Percentiles rank a stretch among this genome's conserved stretches.
Conservation (phyloP, 1,140 invertebrate species). For the Theocolax elegans region DNA sequence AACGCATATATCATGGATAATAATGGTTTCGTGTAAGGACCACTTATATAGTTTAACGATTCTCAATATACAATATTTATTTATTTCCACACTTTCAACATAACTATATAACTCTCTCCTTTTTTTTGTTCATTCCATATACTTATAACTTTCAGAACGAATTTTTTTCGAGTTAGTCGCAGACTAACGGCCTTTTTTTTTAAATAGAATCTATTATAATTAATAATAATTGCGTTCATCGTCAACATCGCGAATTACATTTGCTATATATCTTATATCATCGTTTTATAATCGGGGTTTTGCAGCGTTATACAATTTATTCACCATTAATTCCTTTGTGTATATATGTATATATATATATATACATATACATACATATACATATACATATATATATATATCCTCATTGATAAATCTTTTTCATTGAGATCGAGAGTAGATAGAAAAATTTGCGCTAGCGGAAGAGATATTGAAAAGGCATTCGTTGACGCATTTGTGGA, state of each 20-base stretch:
- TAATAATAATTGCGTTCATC: slow-evolving; percentile 21
- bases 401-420: background rate
- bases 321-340: too few species aligned
- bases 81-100: slow-evolving; percentile 11
- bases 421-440: slow-evolving; percentile 34
- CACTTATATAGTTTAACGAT: slow-evolving; percentile 36
- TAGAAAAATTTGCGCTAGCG: slow-evolving; percentile 37
- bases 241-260: too few species aligned
- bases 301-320: too few species aligned
- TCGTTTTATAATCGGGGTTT: background rate
- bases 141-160: slow-evolving; percentile 31
- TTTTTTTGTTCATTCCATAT: too few species aligned
- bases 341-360: too few species aligned
- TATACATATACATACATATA: too few species aligned
- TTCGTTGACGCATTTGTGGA: slow-evolving; percentile 24
- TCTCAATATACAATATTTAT: slow-evolving; percentile 37
- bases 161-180: slow-evolving; percentile 33
- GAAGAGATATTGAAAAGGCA: slow-evolving; percentile 38
- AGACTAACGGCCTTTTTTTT: slow-evolving; percentile 32
- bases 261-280: too few species aligned
- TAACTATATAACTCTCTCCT: slow-evolving; percentile 26
- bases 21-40: slow-evolving; percentile 20
- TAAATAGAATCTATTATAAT: too few species aligned
- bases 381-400: background rate
- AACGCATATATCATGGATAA: slow-evolving; percentile 10